Conservation (phyloP, 2,797 vertebrate genomes). For the Hydrophis major region DNA sequence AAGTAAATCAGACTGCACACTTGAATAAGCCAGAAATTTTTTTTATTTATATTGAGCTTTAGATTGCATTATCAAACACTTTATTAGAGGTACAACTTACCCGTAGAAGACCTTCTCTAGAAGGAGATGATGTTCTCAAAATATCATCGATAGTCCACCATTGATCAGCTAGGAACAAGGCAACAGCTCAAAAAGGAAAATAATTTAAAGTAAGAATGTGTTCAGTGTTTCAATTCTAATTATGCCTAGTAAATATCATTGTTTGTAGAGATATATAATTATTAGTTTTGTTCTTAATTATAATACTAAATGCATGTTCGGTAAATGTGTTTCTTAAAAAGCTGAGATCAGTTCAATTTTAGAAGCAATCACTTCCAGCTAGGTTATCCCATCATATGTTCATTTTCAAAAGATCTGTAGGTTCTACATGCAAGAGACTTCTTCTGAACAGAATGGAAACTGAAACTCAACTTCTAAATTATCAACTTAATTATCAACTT, state of each 20-base stretch:
- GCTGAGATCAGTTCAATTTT: background rate
- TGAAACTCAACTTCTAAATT: background rate
- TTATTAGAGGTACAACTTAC: slow-evolving; percentile 60
- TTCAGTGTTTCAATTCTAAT: slow-evolving; percentile 12
- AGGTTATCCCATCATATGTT: background rate
- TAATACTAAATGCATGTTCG: background rate
- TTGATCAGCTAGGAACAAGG: slow-evolving; percentile 81
- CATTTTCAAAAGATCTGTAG: background rate
- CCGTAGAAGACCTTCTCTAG: slow-evolving; percentile 78
- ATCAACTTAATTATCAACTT: background rate
- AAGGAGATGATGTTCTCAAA: slow-evolving; percentile 76
- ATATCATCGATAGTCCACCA: slow-evolving; percentile 88
- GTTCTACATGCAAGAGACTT: background rate
- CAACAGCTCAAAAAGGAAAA: slow-evolving; percentile 73
- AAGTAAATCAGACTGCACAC: background rate
- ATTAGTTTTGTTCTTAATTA: background rate
- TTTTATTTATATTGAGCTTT: background rate
- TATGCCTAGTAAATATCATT: slow-evolving; percentile 10
- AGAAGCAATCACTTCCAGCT: background rate
- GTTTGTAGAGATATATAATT: background rate
- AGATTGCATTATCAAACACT: background rate
- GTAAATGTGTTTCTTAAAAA: background rate
- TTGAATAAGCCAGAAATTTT: background rate
- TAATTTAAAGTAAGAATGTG: slow-evolving; percentile 42
- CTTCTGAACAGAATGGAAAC: background rate